Base-by-base conservation (phyloP, 2,113 vertebrate species). In the Phodopus roborovskii region DNA sequence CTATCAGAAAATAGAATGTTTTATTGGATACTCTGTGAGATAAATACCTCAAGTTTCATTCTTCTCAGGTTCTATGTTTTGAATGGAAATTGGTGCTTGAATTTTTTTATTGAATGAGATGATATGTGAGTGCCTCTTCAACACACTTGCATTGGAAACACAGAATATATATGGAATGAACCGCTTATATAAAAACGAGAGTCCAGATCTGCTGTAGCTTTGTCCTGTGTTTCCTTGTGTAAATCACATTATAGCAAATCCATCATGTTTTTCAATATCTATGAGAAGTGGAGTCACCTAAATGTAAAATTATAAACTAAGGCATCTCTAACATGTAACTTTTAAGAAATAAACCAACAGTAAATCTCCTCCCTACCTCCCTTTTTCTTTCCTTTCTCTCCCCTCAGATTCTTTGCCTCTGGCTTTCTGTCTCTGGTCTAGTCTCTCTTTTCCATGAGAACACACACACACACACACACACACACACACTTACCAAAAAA, bases 71-170 rank as follows among this genome's bases (percentile, higher is more conserved):
- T 91, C 26, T 86, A 24, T 78, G 45, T 8, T 86, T 45, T 92
- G 17, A 94, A 77, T 77, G 28, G 58, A 84, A 36, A 88, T 94
- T 53, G 1, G 5, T 48, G n/a, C 0, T 64, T 28, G 74, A 87
- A 92, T 92, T 85, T 92, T 92, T 53, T 93, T 88, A 95, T 45
- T 91, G 60, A 97, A 78, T 36, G 33, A 94, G 17, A 26, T 78
- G 42, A 81, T 62, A 12, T 22, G 22, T 48, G 26, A 30, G 36
- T 56, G 26, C 88, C 66, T 56, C 71, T 26, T n/a, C 11, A 13
- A 42, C 66, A 64, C 8, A 83, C 2, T 70, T 33, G 24, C n/a
- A 70, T 92, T 93, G 39, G 58, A 88, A 91, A 82, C 39, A 73
- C 7, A 68, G 2, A 90, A 50, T 88, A 71, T 26, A 36, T 62